Percentiles rank a stretch among this genome's conserved stretches.
Conservation (phyloP, 35 echinoderm and acorn worm genomes). For the Heliocidaris erythrogramma region DNA sequence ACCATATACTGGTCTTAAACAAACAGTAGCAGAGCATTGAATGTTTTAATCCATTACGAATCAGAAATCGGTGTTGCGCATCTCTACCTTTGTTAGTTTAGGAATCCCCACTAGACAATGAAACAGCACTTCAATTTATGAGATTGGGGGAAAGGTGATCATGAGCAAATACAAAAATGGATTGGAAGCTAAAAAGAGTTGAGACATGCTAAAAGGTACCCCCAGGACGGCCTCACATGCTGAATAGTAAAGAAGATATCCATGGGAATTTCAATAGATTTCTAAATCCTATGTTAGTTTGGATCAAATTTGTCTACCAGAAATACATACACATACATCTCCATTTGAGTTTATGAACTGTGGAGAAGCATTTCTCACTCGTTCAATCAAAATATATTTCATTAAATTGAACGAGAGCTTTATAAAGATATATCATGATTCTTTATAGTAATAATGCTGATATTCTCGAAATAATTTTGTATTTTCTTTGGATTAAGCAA, state of each 20-base stretch:
- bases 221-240: neutral
- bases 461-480: no score
- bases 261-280: neutral
- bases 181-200: neutral
- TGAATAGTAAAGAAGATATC: neutral
- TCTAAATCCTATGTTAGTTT: neutral
- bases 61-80: neutral
- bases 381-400: no score
- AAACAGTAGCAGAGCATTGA: neutral
- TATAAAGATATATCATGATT: no score
- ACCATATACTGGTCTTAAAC: neutral
- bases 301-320: no score
- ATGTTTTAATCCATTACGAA: conserved; percentile 34
- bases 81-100: neutral
- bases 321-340: no score
- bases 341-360: no score
- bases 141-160: conserved; percentile 1
- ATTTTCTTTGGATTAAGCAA: no score
- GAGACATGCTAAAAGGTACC: neutral
- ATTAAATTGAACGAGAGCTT: no score
- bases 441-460: no score
- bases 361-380: no score
- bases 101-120: neutral
- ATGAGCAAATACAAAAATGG: conserved; percentile 8
- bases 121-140: conserved; percentile 32